Conservation (phyloP, 2,797 vertebrate species). For the Enteromius paludinosus region DNA sequence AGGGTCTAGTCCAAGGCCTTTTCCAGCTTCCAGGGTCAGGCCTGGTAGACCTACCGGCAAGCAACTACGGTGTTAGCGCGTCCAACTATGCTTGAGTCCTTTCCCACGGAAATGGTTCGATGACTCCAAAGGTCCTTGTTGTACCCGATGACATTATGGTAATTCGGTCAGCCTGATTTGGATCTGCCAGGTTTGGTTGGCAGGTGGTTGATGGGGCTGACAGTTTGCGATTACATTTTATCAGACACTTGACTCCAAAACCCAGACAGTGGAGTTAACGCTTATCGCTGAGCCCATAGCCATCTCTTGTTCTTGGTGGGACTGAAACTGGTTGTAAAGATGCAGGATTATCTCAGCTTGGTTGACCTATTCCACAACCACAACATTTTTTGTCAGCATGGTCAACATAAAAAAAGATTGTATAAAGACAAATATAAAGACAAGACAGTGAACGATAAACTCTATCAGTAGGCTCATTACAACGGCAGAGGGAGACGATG, state of each 20-base stretch:
- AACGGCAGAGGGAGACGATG: slow-evolving; percentile 46
- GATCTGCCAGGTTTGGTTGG: slow-evolving; percentile 52
- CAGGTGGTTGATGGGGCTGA: slow-evolving; percentile 55
- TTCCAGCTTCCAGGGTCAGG: slow-evolving; percentile 72
- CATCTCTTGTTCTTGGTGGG: slow-evolving; percentile 54
- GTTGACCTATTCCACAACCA: slow-evolving; percentile 55
- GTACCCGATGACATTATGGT: slow-evolving; percentile 52
- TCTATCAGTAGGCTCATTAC: slow-evolving; percentile 56
- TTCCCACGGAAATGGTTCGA: slow-evolving; percentile 71
- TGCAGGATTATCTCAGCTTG: slow-evolving; percentile 42
- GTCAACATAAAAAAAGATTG: slow-evolving; percentile 18
- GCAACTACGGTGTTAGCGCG: slow-evolving; percentile 59
- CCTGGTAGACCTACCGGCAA: slow-evolving; percentile 62
- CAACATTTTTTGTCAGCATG: slow-evolving; percentile 24
- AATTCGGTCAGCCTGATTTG: slow-evolving; percentile 53
- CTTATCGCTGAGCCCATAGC: slow-evolving; percentile 56
- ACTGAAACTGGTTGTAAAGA: slow-evolving; percentile 55
- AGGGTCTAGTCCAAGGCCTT: slow-evolving; percentile 71
- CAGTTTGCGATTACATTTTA: slow-evolving; percentile 57
- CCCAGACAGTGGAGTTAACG: slow-evolving; percentile 50
- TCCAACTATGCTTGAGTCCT: slow-evolving; percentile 66
- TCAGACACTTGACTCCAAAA: slow-evolving; percentile 57
- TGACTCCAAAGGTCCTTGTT: slow-evolving; percentile 57
- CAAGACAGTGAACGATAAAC: slow-evolving; percentile 44
- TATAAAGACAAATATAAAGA: slow-evolving; percentile 33